Conservation (phyloP, 2,888 invertebrate species). For the Leucania comma region DNA sequence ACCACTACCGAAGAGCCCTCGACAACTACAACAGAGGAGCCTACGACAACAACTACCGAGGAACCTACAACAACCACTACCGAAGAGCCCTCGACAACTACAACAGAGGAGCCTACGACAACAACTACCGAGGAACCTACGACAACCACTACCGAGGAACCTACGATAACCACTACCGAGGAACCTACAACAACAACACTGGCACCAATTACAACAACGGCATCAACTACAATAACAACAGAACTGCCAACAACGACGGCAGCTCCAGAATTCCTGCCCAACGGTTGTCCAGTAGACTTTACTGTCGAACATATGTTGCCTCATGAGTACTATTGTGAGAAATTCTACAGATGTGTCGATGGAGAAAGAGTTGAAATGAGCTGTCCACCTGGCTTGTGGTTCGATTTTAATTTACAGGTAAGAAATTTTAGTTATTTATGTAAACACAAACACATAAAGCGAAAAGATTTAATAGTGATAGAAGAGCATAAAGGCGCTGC, state of each 20-base stretch:
- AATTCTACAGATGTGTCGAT: constrained; percentile 77
- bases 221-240: background rate
- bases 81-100: background rate
- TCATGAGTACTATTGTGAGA: constrained; percentile 73
- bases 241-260: constrained; percentile 15
- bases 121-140: constrained; percentile 6
- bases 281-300: constrained; percentile 73
- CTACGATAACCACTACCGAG: constrained; percentile 10
- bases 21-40: constrained; percentile 8
- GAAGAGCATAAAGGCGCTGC: no score
- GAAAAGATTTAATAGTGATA: no score
- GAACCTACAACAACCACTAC: background rate
- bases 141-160: constrained; percentile 2
- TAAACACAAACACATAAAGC: no score
- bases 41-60: constrained; percentile 12
- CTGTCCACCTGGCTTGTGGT: constrained; percentile 72
- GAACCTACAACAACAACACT: constrained; percentile 14
- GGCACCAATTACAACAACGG: constrained; percentile 8
- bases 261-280: constrained; percentile 58
- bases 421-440: background rate
- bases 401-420: constrained; percentile 75
- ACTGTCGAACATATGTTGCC: constrained; percentile 69
- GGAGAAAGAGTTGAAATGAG: constrained; percentile 68
- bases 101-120: constrained; percentile 15
- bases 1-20: background rate